These are phyloP conservation scores for Dryobates pubescens DNA, from an alignment of 2,797 vertebrate genomes.

Conservation along the genomic window DNA sequence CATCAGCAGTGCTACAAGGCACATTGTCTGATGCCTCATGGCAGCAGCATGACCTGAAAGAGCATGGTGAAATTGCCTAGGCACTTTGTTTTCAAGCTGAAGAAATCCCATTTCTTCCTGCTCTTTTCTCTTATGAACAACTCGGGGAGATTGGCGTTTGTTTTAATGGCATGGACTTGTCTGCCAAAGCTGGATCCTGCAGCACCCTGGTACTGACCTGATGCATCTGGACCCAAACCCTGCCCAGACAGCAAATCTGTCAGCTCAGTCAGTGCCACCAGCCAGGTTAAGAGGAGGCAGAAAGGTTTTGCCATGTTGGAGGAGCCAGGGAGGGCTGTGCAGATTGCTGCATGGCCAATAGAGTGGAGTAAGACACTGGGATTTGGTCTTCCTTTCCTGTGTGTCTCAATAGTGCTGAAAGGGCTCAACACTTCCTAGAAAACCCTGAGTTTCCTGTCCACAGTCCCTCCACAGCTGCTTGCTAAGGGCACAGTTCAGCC, in stretches of 20 bases:
- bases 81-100: background rate
- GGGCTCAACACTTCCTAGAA: background rate
- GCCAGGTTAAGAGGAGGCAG: background rate
- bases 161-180: background rate
- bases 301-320: background rate
- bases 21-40: background rate
- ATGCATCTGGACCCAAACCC: background rate
- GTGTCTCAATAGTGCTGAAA: background rate
- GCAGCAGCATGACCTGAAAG: background rate
- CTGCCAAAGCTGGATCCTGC: background rate
- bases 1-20: background rate
- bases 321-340: background rate
- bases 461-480: background rate
- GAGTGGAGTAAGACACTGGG: background rate
- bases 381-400: background rate
- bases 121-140: background rate
- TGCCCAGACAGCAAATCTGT: background rate
- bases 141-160: background rate
- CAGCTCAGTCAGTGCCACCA: background rate
- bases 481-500: background rate
- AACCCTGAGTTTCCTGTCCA: background rate
- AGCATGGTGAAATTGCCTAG: background rate
- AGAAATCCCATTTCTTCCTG: background rate
- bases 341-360: background rate
- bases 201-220: background rate